These are phyloP conservation scores for Thaumatotibia leucotreta DNA, from an alignment of 1,140 invertebrate genomes.

Conservation along the genomic window DNA sequence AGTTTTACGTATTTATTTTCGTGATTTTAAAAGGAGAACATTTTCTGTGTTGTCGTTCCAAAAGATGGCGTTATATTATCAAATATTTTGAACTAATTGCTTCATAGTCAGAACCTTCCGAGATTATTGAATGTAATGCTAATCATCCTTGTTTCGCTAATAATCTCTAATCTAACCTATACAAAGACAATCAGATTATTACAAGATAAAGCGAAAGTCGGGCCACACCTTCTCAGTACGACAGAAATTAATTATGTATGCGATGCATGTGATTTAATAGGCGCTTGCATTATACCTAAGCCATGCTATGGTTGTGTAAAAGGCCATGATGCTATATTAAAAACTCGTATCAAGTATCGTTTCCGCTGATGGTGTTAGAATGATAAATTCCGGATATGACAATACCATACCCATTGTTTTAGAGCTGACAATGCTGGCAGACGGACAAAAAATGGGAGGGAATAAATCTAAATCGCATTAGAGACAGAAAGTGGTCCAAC, in stretches of 20 bases:
- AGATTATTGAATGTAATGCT: background rate
- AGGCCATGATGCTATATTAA: slow-evolving; percentile 64
- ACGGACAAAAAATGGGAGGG: slow-evolving; percentile 59
- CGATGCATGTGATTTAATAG: slow-evolving; percentile 10
- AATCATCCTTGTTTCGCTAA: background rate
- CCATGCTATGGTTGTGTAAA: slow-evolving; percentile 28
- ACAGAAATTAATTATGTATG: slow-evolving; percentile 3
- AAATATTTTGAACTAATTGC: no score
- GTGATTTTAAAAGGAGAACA: no score
- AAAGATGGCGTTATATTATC: no score
- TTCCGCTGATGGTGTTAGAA: slow-evolving; percentile 71
- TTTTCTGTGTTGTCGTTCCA: no score
- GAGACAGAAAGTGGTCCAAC: slow-evolving; percentile 42
- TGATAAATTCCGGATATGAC: slow-evolving; percentile 71
- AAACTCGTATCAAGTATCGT: slow-evolving; percentile 63
- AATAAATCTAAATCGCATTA: slow-evolving; percentile 70
- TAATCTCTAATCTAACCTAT: background rate
- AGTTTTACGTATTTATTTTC: no score
- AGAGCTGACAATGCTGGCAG: slow-evolving; percentile 60
- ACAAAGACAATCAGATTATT: slow-evolving; percentile 6
- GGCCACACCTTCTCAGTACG: background rate
- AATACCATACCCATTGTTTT: slow-evolving; percentile 63
- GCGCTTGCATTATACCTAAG: background rate
- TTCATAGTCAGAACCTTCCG: background rate
- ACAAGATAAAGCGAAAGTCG: slow-evolving; percentile 12